Evolutionary conservation across 2,888 invertebrate species (phyloP).

Genomic region (Polydrusus pterygomalis): DNA sequence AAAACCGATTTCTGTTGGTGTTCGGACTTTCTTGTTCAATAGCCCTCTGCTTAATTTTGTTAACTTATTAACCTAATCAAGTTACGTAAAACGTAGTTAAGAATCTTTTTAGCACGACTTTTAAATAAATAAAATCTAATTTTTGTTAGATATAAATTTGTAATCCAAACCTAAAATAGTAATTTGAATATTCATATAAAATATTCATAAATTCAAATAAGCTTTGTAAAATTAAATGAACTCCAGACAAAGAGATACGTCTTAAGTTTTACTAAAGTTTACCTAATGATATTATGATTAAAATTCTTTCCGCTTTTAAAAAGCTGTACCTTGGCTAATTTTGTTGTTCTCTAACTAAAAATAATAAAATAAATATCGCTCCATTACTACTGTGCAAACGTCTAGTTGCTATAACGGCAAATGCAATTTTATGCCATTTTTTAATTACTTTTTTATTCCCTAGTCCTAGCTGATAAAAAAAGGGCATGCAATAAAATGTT

Average conservation of each 20-base stretch:
- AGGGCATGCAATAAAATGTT: too few species aligned
- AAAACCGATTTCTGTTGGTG: too few species aligned
- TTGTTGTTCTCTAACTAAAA: too few species aligned
- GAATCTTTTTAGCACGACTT: neutral
- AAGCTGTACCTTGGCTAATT: neutral
- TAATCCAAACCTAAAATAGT: conserved; percentile 12
- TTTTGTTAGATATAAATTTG: conserved; percentile 4
- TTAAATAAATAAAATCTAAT: neutral
- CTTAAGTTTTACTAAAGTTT: conserved; percentile 12
- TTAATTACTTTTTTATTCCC: too few species aligned
- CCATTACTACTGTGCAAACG: too few species aligned
- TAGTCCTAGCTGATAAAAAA: too few species aligned
- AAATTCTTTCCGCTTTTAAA: neutral
- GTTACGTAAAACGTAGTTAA: neutral
- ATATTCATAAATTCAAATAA: conserved; percentile 24
- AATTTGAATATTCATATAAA: conserved; percentile 22
- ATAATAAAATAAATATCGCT: too few species aligned
- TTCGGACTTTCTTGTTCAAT: too few species aligned
- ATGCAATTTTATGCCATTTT: too few species aligned
- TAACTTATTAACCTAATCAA: neutral
- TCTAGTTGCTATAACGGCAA: too few species aligned
- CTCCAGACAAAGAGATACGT: conserved; percentile 16
- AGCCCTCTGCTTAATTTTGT: too few species aligned
- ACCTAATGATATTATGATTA: conserved; percentile 21
- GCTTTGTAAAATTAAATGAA: conserved; percentile 15